Base-by-base conservation (phyloP, 2,888 invertebrate genomes). In the Aproaerema taeniolella region DNA sequence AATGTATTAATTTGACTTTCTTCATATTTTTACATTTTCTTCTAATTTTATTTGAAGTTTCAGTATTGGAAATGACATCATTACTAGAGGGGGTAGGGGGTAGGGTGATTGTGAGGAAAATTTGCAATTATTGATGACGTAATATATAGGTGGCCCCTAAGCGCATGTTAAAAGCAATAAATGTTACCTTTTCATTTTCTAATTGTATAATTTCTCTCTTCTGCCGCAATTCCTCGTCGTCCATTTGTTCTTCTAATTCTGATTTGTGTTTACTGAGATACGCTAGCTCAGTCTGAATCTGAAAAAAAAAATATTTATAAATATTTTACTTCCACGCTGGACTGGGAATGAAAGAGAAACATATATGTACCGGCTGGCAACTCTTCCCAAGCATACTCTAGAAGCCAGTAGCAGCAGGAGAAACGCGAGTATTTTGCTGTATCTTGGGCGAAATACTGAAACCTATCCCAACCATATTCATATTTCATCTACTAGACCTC, bases 271-370 rank as follows among this genome's bases (percentile, higher is more conserved):
- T 93, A 46, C 92, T 91, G 42, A 95, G 87, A 60, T 94, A 91
- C 25, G 94, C 93, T 45, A 96, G 88, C 79, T 96, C 95, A 25
- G 95, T 95, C 81, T 95, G 95, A 47, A 90, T 88, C 91, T 91
- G 73, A 7, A 77, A 71, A 33, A 36, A 14, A 49, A 15, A 31
- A 13, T 9, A 39, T 41, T 8, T 10, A n/a, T n/a, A n/a, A n/a
- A n/a, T n/a, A n/a, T n/a, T n/a, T n/a, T n/a, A n/a, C n/a, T n/a
- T n/a, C n/a, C n/a, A n/a, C n/a, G n/a, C n/a, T n/a, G n/a, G n/a
- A n/a, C n/a, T n/a, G n/a, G n/a, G n/a, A n/a, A n/a, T n/a, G n/a
- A n/a, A n/a, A n/a, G n/a, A n/a, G n/a, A n/a, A n/a, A n/a, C n/a
- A n/a, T n/a, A n/a, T n/a, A n/a, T n/a, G n/a, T n/a, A n/a, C n/a